Base-by-base conservation (phyloP, 2,797 vertebrate genomes). In the Anas georgica region DNA sequence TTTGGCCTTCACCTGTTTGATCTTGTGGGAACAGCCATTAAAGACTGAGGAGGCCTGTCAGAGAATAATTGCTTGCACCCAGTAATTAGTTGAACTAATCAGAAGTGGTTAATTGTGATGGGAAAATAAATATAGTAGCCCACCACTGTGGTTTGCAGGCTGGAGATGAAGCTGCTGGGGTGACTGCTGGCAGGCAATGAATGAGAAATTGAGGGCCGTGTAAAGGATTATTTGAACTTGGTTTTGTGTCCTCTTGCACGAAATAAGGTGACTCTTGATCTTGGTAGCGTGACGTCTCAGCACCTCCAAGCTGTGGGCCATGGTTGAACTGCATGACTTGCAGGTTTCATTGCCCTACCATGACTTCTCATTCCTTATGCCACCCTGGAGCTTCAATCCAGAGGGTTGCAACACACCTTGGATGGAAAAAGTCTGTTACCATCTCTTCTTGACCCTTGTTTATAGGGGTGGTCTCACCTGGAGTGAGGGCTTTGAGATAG, bases 51-150 rank as follows among this genome's bases (percentile, higher is more conserved):
- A 88, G 74, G 68, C 80, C 67, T 93, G 83, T 86, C 94, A 92
- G 74, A 90, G 92, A 92, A 48, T 93, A 96, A 95, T 93, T 96
- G 90, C 87, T 70, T 72, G 90, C 91, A 96, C 88, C 91, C 91
- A 93, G 77, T 93, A 96, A 95, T 94, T 95, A 96, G 90, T 29
- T 94, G 94, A 93, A 86, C 90, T 94, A 95, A 93, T 97, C 94
- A 93, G 80, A 90, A 70, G 83, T 95, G 91, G 80, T 95, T 92
- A 95, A 95, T 90, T 92, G 85, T 93, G 93, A 70, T 88, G 87
- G 59, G 80, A 82, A 92, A 94, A 94, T 82, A 95, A 95, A 88
- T 90, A 77, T 22, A 91, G 87, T 67, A 88, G 85, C 81, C 89
- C 80, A 90, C 67, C 33, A 8, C 16, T 10, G 48, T 79, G 52